Evolutionary conservation across 2,113 vertebrate species (phyloP), one percentile per base, ranked within the genome.

Genomic region (Felis chaus): DNA sequence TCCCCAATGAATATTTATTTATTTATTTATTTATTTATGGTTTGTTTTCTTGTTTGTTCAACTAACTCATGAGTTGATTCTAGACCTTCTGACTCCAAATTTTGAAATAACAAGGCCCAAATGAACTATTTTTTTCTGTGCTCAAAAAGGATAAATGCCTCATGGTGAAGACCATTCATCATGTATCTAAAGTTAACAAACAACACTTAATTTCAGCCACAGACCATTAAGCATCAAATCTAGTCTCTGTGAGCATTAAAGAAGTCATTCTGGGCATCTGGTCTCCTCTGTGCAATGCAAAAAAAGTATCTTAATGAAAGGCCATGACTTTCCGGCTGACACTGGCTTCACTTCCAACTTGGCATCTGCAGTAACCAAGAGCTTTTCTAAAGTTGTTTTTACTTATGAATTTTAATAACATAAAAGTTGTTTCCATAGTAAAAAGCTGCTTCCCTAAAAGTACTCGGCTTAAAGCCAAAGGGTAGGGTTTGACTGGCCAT

Each of bases 61-160:
- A 41, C 23, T 90, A 87, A 86, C 27, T 0, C 12, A 21, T 57
- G 36, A 18, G n/a, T 81, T 94, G 39, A 81, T 78, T 89, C 65
- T 65, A 93, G 41, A 82, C 53, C 11, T 48, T 45, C 5, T 69
- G 66, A 80, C 53, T 87, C 39, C 61, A 69, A 90, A 66, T 85
- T 97, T 94, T 92, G 25, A 96, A 98, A 94, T 96, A 93, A 73
- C 55, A 63, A 82, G 39, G 48, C 63, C 39, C 50, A 85, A 89
- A 79, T 94, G 78, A 88, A 55, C 93, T 94, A 96, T 94, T 45
- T 93, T 97, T 97, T 93, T 73, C 89, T 97, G 55, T 90, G 63
- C 89, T 89, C 63, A 74, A 41, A 92, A 93, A 94, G 81, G 16
- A 66, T 84, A 79, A 88, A 86, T 27, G 68, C 16, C 29, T 93